phyloP scores from a whole-genome alignment of 23 tunicate species.

The Trididemnum miniatum region DNA sequence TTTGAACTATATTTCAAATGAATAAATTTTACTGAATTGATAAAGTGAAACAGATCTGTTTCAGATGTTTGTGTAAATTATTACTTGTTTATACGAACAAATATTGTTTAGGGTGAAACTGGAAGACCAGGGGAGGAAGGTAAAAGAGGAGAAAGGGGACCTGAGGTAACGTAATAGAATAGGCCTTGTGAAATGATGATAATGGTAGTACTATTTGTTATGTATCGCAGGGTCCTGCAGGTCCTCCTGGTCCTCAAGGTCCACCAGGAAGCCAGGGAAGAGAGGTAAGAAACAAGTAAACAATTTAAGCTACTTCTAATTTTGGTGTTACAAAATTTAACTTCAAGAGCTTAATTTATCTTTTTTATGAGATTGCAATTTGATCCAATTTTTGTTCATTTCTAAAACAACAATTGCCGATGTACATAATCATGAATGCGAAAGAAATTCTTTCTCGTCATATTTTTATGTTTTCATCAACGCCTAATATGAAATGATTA shows the following conservation, averaged over 20 bases:
- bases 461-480: too few relatives aligned
- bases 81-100: neutral
- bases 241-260: constrained; percentile 66
- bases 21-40: neutral
- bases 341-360: too few relatives aligned
- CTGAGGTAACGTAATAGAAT: constrained; percentile 28
- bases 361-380: too few relatives aligned
- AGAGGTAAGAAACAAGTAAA: constrained; percentile 22
- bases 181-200: neutral
- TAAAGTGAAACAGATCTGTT: neutral
- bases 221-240: constrained; percentile 43
- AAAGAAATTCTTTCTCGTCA: too few relatives aligned
- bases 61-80: neutral
- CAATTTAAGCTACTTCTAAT: too few relatives aligned
- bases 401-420: too few relatives aligned
- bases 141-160: constrained; percentile 48
- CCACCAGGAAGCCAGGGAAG: constrained; percentile 54
- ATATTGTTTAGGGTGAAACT: constrained; percentile 58
- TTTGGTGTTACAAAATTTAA: too few relatives aligned
- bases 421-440: too few relatives aligned
- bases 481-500: too few relatives aligned
- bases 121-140: constrained; percentile 74
- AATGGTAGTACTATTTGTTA: neutral
- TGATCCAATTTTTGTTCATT: too few relatives aligned
- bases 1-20: too few relatives aligned